phyloP scores from a whole-genome alignment of 2,113 vertebrate species.

The Vulpes lagopus region DNA sequence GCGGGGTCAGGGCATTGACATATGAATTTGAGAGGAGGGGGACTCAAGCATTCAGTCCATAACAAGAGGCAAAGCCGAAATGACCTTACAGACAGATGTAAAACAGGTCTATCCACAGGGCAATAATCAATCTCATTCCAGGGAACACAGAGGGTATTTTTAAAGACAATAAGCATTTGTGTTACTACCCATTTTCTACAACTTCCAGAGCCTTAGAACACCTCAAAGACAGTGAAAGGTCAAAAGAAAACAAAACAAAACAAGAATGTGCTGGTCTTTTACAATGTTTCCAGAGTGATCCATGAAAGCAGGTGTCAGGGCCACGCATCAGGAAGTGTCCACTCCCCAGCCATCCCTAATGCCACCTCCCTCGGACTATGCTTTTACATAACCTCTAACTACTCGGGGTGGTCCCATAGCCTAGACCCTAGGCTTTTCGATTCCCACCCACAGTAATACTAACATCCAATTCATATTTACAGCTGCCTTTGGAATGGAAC shows the following conservation, averaged over 20 bases:
- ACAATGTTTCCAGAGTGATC: not conserved
- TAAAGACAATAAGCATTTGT: not conserved
- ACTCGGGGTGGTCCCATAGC: not conserved
- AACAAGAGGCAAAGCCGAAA: not conserved
- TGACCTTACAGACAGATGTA: not conserved
- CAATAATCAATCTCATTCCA: not conserved
- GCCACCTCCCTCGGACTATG: not conserved
- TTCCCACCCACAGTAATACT: not conserved
- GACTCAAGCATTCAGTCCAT: not conserved
- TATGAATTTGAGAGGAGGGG: not conserved
- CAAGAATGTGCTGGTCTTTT: not conserved
- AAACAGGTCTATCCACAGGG: not conserved
- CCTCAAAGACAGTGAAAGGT: constrained; percentile 2
- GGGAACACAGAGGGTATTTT: not conserved
- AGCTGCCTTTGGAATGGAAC: not conserved
- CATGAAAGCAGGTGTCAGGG: not conserved
- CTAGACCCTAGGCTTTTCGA: not conserved
- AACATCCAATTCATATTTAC: not conserved
- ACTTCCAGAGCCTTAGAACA: not conserved
- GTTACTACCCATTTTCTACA: not conserved
- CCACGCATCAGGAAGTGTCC: not conserved
- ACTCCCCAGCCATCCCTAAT: not conserved
- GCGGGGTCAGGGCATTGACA: not conserved
- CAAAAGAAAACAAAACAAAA: not conserved
- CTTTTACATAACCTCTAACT: not conserved